A percentile compares a stretch with the other conserved stretches of the same genome.
Conservation (phyloP, 2,797 vertebrate genomes). For the Betta splendens region DNA sequence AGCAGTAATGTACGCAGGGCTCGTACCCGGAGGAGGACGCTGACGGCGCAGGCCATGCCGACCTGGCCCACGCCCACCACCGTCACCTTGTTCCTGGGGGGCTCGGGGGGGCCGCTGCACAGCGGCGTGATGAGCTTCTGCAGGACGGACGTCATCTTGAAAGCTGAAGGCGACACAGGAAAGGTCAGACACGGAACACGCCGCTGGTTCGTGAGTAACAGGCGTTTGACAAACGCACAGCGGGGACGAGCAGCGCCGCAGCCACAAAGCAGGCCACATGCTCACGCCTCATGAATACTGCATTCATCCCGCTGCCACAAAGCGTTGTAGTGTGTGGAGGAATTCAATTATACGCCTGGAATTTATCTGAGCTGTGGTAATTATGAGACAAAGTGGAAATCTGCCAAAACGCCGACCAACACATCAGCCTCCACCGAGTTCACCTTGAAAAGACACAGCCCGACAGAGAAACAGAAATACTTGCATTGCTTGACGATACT, state of each 20-base stretch:
- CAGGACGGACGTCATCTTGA: conserved; percentile 86
- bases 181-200: conserved; percentile 14
- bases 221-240: conserved; percentile 7
- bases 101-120: conserved; percentile 43
- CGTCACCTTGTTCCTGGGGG: conserved; percentile 83
- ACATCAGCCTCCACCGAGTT: conserved; percentile 33
- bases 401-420: conserved; percentile 8
- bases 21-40: conserved; percentile 82
- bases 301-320: conserved; percentile 19
- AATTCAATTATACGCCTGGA: conserved; percentile 26
- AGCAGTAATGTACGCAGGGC: conserved; percentile 26
- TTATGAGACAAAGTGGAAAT: too few species aligned
- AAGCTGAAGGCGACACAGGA: conserved; percentile 37
- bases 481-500: conserved; percentile 78
- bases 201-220: background rate
- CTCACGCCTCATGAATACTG: conserved; percentile 51
- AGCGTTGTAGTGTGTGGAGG: background rate
- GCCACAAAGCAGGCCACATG: conserved; percentile 6
- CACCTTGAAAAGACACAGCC: conserved; percentile 61
- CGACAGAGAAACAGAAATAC: conserved; percentile 63
- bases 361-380: conserved; percentile 26
- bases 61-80: conserved; percentile 85
- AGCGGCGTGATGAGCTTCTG: conserved; percentile 85
- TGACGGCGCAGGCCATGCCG: conserved; percentile 86
- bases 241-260: conserved; percentile 6